phyloP scores from a whole-genome alignment of 2,888 invertebrate genomes.

The Heliconius ethilla region DNA sequence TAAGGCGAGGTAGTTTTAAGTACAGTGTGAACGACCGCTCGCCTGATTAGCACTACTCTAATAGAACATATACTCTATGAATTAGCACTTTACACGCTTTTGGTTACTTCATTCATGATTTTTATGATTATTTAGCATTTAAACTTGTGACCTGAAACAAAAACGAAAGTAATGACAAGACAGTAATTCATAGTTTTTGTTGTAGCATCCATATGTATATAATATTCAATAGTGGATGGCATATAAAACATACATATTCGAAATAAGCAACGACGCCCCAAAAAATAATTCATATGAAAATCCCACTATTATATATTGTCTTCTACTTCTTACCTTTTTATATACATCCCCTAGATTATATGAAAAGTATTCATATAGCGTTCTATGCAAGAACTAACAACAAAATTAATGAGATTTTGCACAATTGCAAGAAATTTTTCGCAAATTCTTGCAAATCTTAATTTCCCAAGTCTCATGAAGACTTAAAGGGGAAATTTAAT shows the following conservation, averaged over 20 bases:
- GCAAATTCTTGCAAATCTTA: conserved; percentile 9
- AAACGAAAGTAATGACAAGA: not conserved
- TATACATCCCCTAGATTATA: too few relatives aligned
- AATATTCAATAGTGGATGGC: too few relatives aligned
- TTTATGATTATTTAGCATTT: not conserved
- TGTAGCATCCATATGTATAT: too few relatives aligned
- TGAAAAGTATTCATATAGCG: too few relatives aligned
- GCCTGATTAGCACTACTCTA: conserved; percentile 30
- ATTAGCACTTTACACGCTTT: conserved; percentile 35
- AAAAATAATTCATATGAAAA: too few relatives aligned
- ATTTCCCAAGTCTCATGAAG: conserved; percentile 16
- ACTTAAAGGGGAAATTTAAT: conserved; percentile 45
- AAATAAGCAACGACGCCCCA: too few relatives aligned
- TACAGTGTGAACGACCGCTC: conserved; percentile 25
- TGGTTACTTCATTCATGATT: conserved; percentile 28
- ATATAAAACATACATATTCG: too few relatives aligned
- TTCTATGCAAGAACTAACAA: not conserved
- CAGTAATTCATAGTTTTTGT: not conserved
- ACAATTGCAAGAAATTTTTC: not conserved
- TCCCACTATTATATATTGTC: too few relatives aligned
- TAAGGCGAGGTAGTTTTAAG: conserved; percentile 1
- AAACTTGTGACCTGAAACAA: not conserved
- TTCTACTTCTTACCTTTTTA: too few relatives aligned
- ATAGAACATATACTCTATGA: conserved; percentile 26
- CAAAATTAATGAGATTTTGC: not conserved